A percentile compares a stretch with the other conserved stretches of the same genome.
phyloP scores from a whole-genome alignment of 2,797 vertebrate species.

The Antennarius maculatus region DNA sequence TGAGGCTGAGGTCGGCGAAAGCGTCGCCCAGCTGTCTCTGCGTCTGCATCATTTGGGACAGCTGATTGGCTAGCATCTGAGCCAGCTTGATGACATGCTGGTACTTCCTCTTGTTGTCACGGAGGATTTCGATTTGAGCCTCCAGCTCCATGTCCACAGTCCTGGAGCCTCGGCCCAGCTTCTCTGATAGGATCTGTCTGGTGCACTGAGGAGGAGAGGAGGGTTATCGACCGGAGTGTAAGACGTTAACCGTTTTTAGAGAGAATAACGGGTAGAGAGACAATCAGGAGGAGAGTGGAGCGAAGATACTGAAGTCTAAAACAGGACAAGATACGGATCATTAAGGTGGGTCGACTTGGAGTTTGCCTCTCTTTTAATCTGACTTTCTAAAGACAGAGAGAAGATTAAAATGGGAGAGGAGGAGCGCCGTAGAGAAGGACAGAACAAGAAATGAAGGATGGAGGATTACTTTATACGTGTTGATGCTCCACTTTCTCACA shows the following conservation, averaged over 20 bases:
- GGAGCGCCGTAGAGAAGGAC: conserved; percentile 8
- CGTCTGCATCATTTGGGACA: conserved; percentile 95
- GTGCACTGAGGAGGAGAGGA: conserved; percentile 86
- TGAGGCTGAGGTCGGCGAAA: conserved; percentile 97
- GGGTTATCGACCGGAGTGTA: not conserved
- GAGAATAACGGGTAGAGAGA: not conserved
- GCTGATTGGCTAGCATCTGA: conserved; percentile 90
- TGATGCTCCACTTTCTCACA: conserved; percentile 98
- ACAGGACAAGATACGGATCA: not conserved
- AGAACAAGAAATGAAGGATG: conserved; percentile 33
- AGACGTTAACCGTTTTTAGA: not conserved
- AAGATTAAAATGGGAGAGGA: conserved; percentile 11
- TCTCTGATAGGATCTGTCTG: conserved; percentile 97
- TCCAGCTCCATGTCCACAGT: conserved; percentile 98
- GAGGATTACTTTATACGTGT: conserved; percentile 94
- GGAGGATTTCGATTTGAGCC: conserved; percentile 94
- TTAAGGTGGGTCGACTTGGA: not conserved
- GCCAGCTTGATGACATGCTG: conserved; percentile 94
- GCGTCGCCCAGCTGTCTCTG: conserved; percentile 96
- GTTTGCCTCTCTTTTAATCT: conserved; percentile 9
- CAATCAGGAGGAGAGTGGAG: conserved; percentile 6
- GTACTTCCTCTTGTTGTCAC: conserved; percentile 97
- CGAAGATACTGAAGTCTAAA: conserved; percentile 1
- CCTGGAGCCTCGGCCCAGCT: conserved; percentile 94
- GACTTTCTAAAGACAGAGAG: conserved; percentile 16